Base-by-base conservation (phyloP, 2,113 vertebrate species). In the Sebastes schlegelii region DNA sequence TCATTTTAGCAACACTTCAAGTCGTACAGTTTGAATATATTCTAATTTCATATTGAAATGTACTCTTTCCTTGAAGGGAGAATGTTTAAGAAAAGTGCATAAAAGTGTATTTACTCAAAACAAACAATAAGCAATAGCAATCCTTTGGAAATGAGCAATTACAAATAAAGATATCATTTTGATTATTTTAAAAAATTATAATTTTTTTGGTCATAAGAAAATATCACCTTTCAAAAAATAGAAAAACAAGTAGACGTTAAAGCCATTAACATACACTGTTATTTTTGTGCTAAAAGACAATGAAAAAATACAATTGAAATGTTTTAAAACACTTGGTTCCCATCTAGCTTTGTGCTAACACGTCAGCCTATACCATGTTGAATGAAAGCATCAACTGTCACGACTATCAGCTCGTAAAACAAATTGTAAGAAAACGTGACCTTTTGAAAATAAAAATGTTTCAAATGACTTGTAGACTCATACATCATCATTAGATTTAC, bases 61-160 rank as follows among this genome's bases (percentile, higher is more conserved):
- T 62, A 2, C n/a, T 54, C 48, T 68, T 51, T 67, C 7, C 16
- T 55, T 34, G 6, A 9, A 63, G 61, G 12, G 2, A 51, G 86
- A 77, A 46, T 45, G 5, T 40, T 51, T 68, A 19, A 12, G n/a
- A 77, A 92, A 91, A 74, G 91, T 91, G 80, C 85, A 73, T 78
- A 51, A 21, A 77, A 11, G 54, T 86, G 13, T 14, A 54, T 51
- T 73, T 60, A 54, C 1, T 68, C 23, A 9, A 79, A 77, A 69
- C 19, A 51, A 16, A 77, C 21, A 62, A 60, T 14, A 71, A 78
- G 73, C 61, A 72, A 34, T 23, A 64, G 5, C 21, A 64, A 80
- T 75, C 5, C 8, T 3, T 55, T 65, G 13, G 16, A 52, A 80
- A 34, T 21, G 61, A 14, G 21, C 26, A 77, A 42, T 42, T 81